A percentile compares a stretch with the other conserved stretches of the same genome.
Conservation (phyloP, 2,888 invertebrate species). For the Macrophya alboannulata region DNA sequence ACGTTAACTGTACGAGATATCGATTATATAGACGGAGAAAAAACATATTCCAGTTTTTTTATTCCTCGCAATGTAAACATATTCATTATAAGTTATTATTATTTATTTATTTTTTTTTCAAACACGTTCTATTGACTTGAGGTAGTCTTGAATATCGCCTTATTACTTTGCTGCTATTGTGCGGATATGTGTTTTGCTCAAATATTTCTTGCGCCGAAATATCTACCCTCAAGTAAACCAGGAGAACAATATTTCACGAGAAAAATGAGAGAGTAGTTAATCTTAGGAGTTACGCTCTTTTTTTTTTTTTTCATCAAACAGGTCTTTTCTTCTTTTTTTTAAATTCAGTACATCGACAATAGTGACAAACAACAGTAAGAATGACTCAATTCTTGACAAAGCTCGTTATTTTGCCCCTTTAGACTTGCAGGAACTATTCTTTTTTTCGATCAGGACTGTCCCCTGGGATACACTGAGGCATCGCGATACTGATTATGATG, state of each 20-base stretch:
- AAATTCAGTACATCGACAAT: not conserved
- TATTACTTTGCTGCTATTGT: conserved; percentile 76
- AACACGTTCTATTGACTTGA: conserved; percentile 74
- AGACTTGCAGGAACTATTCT: conserved; percentile 8
- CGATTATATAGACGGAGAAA: not conserved
- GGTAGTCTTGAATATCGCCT: conserved; percentile 76
- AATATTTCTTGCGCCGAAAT: conserved; percentile 30
- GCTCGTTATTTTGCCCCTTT: not conserved
- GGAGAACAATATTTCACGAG: conserved; percentile 8
- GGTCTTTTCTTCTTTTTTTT: not conserved
- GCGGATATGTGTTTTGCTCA: conserved; percentile 72
- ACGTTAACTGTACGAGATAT: not conserved
- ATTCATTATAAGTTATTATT: conserved; percentile 3
- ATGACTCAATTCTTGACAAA: conserved; percentile 1
- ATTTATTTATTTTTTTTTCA: conserved; percentile 63
- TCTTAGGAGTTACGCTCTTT: not conserved
- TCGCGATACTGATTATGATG: conserved; percentile 24
- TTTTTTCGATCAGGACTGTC: not conserved
- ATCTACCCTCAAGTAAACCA: conserved; percentile 13
- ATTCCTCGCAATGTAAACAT: conserved; percentile 26
- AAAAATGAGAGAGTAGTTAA: conserved; percentile 17
- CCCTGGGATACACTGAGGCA: conserved; percentile 7
- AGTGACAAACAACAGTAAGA: conserved; percentile 2
- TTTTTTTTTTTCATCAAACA: not conserved
- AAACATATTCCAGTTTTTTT: not conserved